phyloP scores from a whole-genome alignment of 2,888 invertebrate genomes.

The Horisme vitalbata region DNA sequence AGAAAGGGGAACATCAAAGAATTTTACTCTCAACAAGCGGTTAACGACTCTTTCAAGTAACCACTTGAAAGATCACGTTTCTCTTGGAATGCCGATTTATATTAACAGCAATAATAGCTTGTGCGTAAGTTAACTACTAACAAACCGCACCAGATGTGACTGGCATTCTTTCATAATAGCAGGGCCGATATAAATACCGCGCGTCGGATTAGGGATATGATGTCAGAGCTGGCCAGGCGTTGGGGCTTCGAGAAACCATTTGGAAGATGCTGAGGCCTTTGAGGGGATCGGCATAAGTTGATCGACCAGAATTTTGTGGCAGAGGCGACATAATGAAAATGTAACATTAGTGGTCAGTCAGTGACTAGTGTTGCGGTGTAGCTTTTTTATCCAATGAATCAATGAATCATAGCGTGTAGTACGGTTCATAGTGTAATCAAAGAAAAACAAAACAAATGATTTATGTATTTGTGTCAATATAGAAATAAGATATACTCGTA shows the following conservation, averaged over 20 bases:
- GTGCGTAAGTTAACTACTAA: slow-evolving; percentile 18
- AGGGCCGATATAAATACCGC: slow-evolving; percentile 49
- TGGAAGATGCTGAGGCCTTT: slow-evolving; percentile 6
- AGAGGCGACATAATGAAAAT: slow-evolving; percentile 3
- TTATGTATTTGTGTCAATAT: too few species aligned
- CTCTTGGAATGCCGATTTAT: slow-evolving; percentile 1
- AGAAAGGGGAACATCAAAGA: too few species aligned
- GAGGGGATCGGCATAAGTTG: not conserved
- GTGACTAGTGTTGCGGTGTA: too few species aligned
- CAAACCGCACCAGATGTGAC: slow-evolving; percentile 34
- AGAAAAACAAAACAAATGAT: too few species aligned
- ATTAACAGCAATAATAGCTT: not conserved
- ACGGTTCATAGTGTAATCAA: too few species aligned
- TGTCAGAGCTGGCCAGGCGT: slow-evolving; percentile 33
- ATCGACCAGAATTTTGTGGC: too few species aligned
- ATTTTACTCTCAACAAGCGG: not conserved
- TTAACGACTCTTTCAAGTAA: slow-evolving; percentile 1
- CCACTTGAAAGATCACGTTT: slow-evolving; percentile 4
- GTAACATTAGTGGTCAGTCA: not conserved
- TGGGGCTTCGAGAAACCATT: slow-evolving; percentile 23
- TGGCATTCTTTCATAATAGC: slow-evolving; percentile 32
- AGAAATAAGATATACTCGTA: too few species aligned
- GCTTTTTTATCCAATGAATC: too few species aligned
- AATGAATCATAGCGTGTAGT: too few species aligned
- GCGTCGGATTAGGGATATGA: slow-evolving; percentile 38